Percentiles rank a stretch among this genome's conserved stretches.
Conservation (phyloP, 1,140 invertebrate species). For the Mercenaria mercenaria region DNA sequence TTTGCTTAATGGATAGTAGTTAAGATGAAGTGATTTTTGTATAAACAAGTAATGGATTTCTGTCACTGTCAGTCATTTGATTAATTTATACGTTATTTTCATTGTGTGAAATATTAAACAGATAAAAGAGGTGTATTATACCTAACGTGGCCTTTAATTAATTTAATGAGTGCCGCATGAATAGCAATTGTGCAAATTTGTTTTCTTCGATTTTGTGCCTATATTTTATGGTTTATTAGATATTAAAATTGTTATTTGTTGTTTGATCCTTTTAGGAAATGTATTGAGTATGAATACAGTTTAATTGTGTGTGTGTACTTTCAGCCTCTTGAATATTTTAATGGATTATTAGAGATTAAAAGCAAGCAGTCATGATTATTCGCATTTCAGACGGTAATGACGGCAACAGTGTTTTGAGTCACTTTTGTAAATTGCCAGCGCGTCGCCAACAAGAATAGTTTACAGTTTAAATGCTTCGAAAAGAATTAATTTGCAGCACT, state of each 20-base stretch:
- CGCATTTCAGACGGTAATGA: too few species aligned
- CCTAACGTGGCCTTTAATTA: constrained; percentile 46
- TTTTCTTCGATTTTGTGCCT: constrained; percentile 45
- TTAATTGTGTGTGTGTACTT: neutral
- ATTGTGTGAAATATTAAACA: constrained; percentile 62
- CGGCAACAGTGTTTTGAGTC: too few species aligned
- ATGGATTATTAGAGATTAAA: neutral
- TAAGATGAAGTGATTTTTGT: constrained; percentile 59
- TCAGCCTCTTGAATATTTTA: neutral
- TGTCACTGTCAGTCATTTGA: constrained; percentile 37
- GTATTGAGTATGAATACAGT: neutral
- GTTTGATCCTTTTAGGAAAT: constrained; percentile 2
- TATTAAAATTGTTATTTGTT: neutral
- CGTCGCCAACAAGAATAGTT: too few species aligned
- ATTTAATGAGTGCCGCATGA: constrained; percentile 13
- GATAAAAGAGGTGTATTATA: constrained; percentile 29
- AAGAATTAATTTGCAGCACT: too few species aligned
- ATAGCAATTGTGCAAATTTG: constrained; percentile 36
- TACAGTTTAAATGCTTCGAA: too few species aligned
- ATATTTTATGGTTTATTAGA: constrained; percentile 21
- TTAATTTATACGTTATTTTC: constrained; percentile 59
- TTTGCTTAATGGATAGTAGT: constrained; percentile 54
- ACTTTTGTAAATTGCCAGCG: too few species aligned
- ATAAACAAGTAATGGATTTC: constrained; percentile 67
- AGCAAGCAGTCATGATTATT: neutral